These are phyloP conservation scores for Acholoe squamosa DNA, from an alignment of 2,888 invertebrate genomes.

Conservation along the genomic window DNA sequence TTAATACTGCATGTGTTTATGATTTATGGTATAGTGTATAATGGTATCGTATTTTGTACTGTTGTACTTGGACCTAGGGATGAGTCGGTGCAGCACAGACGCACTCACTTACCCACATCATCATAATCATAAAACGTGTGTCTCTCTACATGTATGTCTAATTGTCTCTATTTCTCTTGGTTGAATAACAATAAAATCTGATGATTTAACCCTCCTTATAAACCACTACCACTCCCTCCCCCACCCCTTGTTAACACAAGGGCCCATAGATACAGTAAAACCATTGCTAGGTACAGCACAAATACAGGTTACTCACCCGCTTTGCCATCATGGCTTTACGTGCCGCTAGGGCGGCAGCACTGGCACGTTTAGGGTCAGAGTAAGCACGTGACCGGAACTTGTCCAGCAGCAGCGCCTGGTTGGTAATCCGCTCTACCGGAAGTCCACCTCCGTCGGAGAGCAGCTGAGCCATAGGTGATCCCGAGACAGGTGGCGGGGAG, in stretches of 20 bases:
- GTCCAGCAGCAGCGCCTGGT: slow-evolving; percentile 67
- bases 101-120: too few relatives aligned
- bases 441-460: slow-evolving; percentile 75
- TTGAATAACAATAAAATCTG: too few relatives aligned
- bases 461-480: slow-evolving; percentile 76
- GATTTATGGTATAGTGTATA: too few relatives aligned
- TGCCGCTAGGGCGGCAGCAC: slow-evolving; percentile 13
- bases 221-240: too few relatives aligned
- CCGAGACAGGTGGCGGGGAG: neutral
- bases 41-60: too few relatives aligned
- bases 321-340: slow-evolving; percentile 45
- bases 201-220: too few relatives aligned
- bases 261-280: neutral
- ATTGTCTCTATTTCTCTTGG: too few relatives aligned
- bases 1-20: too few relatives aligned
- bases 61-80: too few relatives aligned
- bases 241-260: neutral
- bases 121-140: too few relatives aligned
- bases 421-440: slow-evolving; percentile 52
- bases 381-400: slow-evolving; percentile 71
- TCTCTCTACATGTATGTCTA: too few relatives aligned
- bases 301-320: slow-evolving; percentile 8
- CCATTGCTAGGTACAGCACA: neutral
- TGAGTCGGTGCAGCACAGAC: too few relatives aligned
- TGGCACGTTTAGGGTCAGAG: slow-evolving; percentile 67